Evolutionary conservation across 2,797 vertebrate genomes (phyloP).

Genomic region (Coregonus ussuriensis): DNA sequence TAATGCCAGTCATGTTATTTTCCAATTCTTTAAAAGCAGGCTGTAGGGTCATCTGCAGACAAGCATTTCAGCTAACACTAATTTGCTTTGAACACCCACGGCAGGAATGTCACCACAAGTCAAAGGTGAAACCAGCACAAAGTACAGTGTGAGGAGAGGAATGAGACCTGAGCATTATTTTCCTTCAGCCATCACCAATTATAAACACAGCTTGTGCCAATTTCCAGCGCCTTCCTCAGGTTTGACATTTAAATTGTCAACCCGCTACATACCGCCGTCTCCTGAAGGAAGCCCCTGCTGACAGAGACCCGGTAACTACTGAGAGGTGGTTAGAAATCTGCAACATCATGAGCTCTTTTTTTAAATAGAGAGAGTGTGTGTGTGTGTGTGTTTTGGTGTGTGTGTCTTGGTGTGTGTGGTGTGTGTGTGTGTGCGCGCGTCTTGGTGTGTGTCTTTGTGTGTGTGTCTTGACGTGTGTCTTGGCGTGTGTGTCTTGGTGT

Average conservation of each 20-base stretch:
- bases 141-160: conserved; percentile 11
- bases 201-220: conserved; percentile 40
- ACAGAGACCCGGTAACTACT: conserved; percentile 42
- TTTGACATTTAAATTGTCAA: conserved; percentile 61
- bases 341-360: background rate
- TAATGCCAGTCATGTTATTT: background rate
- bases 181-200: conserved; percentile 47
- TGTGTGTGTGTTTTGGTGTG: background rate
- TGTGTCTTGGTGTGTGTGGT: background rate
- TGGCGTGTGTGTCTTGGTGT: background rate
- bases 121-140: conserved; percentile 22
- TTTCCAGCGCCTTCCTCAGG: conserved; percentile 40
- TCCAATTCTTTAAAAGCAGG: conserved; percentile 14
- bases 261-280: conserved; percentile 44
- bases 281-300: conserved; percentile 39
- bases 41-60: conserved; percentile 18
- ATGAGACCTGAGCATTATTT: conserved; percentile 13
- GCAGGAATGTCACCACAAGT: conserved; percentile 41
- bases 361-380: background rate
- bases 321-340: conserved; percentile 1
- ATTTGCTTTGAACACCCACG: conserved; percentile 21
- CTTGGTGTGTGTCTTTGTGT: background rate
- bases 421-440: conserved; percentile 4
- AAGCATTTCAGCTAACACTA: conserved; percentile 29
- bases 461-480: background rate